Evolutionary conservation across 2,797 vertebrate genomes (phyloP).

Genomic region (Siniperca scherzeri): DNA sequence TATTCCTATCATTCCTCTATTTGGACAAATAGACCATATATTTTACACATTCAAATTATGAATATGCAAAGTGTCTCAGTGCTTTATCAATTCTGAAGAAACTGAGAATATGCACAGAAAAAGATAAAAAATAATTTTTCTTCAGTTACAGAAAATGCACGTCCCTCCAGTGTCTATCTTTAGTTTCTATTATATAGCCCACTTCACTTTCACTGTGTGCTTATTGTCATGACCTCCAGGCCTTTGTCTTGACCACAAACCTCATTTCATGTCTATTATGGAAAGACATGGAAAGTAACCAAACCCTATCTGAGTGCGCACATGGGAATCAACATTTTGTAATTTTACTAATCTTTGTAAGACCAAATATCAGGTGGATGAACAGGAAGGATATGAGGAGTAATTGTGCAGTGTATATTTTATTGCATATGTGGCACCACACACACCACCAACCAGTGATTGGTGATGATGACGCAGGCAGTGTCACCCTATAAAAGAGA

Average conservation of each 20-base stretch:
- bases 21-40: background rate
- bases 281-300: constrained; percentile 12
- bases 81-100: background rate
- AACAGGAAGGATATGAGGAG: constrained; percentile 27
- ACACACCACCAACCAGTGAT: constrained; percentile 26
- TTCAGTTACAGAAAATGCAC: background rate
- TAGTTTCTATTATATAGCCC: constrained; percentile 23
- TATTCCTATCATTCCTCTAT: background rate
- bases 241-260: constrained; percentile 33
- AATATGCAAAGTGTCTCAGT: background rate
- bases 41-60: background rate
- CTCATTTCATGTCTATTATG: constrained; percentile 37
- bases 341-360: constrained; percentile 37
- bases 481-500: constrained; percentile 50
- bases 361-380: constrained; percentile 19
- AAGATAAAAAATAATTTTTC: background rate
- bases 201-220: constrained; percentile 21
- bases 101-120: background rate
- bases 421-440: background rate
- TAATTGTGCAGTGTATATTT: constrained; percentile 14
- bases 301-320: background rate
- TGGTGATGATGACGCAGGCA: constrained; percentile 66
- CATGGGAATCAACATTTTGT: constrained; percentile 36
- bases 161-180: constrained; percentile 24
- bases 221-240: constrained; percentile 37